These are phyloP conservation scores for Lasioglossum vierecki DNA, from an alignment of 2,888 invertebrate species.

Conservation along the genomic window DNA sequence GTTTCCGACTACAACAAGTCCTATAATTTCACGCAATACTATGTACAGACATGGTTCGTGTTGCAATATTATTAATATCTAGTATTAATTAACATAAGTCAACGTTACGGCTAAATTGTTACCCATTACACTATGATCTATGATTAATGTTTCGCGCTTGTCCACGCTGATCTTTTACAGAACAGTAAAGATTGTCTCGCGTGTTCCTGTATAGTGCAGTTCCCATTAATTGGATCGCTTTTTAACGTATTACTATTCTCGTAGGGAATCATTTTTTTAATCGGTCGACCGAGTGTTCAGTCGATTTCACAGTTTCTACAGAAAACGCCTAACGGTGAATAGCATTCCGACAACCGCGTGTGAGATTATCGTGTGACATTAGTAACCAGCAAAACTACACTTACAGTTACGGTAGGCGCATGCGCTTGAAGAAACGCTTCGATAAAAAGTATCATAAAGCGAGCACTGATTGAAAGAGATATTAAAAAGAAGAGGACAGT, in stretches of 20 bases:
- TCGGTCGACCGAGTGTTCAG: not conserved
- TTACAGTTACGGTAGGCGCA: constrained; percentile 53
- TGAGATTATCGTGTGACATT: constrained; percentile 6
- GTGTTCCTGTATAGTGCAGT: constrained; percentile 45
- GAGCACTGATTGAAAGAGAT: constrained; percentile 50
- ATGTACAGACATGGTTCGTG: constrained; percentile 76
- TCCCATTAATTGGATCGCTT: constrained; percentile 10
- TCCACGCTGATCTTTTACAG: constrained; percentile 37
- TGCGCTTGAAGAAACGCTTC: constrained; percentile 46
- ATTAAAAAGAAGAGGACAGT: constrained; percentile 33
- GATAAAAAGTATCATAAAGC: constrained; percentile 50
- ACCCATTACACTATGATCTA: constrained; percentile 65
- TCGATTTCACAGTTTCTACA: constrained; percentile 15
- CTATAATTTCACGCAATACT: constrained; percentile 75
- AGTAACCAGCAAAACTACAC: constrained; percentile 42
- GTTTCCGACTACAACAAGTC: constrained; percentile 76
- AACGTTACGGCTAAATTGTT: constrained; percentile 68
- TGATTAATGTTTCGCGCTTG: constrained; percentile 48
- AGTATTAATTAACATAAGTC: constrained; percentile 69
- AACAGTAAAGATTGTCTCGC: constrained; percentile 44
- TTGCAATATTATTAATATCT: constrained; percentile 71
- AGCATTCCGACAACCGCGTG: constrained; percentile 16
- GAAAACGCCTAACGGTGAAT: constrained; percentile 18
- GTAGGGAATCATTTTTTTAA: constrained; percentile 14
- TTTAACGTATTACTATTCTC: constrained; percentile 8